Conservation (phyloP, 2,113 vertebrate genomes). For the Erythrocebus patas region DNA sequence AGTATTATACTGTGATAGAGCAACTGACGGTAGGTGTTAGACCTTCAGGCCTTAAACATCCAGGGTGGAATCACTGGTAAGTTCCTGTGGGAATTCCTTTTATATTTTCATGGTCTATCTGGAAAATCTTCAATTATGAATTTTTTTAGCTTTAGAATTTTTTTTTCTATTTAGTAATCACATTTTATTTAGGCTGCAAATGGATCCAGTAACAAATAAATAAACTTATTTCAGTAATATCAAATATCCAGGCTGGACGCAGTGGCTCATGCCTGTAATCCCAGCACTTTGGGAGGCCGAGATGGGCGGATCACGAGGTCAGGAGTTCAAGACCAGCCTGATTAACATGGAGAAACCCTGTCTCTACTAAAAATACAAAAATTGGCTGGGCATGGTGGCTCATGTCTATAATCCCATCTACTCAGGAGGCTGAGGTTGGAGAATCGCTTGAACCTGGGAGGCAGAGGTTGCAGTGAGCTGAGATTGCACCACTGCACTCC, state of each 20-base stretch:
- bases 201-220: constrained; percentile 27
- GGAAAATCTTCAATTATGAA: neutral
- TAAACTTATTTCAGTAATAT: neutral
- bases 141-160: neutral
- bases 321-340: too few relatives aligned
- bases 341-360: too few relatives aligned
- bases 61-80: neutral
- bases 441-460: too few relatives aligned
- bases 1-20: neutral
- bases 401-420: too few relatives aligned
- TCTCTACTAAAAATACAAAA: too few relatives aligned
- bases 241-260: neutral
- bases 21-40: neutral
- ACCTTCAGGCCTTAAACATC: neutral
- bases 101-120: neutral
- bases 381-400: too few relatives aligned
- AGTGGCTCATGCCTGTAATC: too few relatives aligned
- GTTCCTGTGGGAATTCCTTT: neutral
- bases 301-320: too few relatives aligned
- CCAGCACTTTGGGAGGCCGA: too few relatives aligned
- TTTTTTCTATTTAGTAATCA: neutral
- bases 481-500: too few relatives aligned
- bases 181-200: constrained; percentile 2
- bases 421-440: too few relatives aligned
- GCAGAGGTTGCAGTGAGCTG: too few relatives aligned